Evolutionary conservation across 2,888 invertebrate species (phyloP).

Genomic region (Agrotis ipsilon): DNA sequence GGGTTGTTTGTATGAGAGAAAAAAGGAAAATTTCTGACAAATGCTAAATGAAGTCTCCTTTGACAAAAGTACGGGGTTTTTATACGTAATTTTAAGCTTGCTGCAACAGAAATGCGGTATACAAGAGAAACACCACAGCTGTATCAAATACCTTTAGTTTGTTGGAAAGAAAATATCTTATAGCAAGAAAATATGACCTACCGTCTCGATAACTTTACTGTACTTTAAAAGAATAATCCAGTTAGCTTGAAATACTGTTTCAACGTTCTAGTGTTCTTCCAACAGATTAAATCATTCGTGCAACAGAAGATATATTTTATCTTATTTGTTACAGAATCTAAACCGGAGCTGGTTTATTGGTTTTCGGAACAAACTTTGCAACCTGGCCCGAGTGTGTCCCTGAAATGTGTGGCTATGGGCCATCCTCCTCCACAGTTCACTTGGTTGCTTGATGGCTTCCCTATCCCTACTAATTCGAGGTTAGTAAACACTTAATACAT

Average conservation of each 20-base stretch:
- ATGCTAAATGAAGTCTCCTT: slow-evolving; percentile 53
- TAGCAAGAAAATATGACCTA: slow-evolving; percentile 13
- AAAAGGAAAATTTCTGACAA: slow-evolving; percentile 47
- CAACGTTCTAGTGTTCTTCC: slow-evolving; percentile 15
- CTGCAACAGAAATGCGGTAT: not conserved
- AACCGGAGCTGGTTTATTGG: slow-evolving; percentile 97
- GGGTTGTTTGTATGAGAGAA: slow-evolving; percentile 55
- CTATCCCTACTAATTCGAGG: slow-evolving; percentile 94
- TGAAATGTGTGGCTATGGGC: slow-evolving; percentile 98
- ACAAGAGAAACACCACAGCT: not conserved
- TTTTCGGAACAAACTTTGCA: slow-evolving; percentile 98
- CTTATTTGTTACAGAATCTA: slow-evolving; percentile 92
- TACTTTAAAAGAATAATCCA: slow-evolving; percentile 47
- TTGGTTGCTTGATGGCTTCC: slow-evolving; percentile 97
- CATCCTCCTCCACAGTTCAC: slow-evolving; percentile 98
- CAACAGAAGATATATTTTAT: slow-evolving; percentile 14
- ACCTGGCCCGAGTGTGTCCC: slow-evolving; percentile 97
- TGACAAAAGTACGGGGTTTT: slow-evolving; percentile 27
- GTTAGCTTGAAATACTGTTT: slow-evolving; percentile 45
- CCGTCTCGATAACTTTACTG: slow-evolving; percentile 18
- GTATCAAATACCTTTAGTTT: slow-evolving; percentile 6
- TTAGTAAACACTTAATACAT: slow-evolving; percentile 66
- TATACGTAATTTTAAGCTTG: slow-evolving; percentile 30
- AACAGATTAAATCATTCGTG: slow-evolving; percentile 25
- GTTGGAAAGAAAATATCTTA: slow-evolving; percentile 21